Evolutionary conservation across 2,888 invertebrate genomes (phyloP), one percentile per base, ranked within the genome.

Genomic region (Caradrina kadenii): DNA sequence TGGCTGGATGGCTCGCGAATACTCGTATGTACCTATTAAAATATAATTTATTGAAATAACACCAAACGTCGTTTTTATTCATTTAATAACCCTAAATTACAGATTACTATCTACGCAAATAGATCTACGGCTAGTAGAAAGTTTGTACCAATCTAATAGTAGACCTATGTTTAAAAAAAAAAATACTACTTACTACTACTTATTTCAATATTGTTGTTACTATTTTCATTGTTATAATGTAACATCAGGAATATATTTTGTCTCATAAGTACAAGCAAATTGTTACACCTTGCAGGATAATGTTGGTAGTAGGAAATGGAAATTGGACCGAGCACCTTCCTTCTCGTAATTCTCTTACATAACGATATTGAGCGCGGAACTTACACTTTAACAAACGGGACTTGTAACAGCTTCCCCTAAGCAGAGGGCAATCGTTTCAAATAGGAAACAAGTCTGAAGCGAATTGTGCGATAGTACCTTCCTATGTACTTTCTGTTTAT

Each of bases 361-460:
- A 75, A 68, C 55, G 53, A 65, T 64, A 66, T 75, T 73, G 72
- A 73, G 76, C 67, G 73, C 49, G 69, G 70, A 71, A 70, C 71
- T 74, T 80, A 77, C 49, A 58, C 75, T 70, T 70, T 64, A 74
- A 79, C 71, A 68, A 76, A 76, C 74, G 70, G 65, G 55, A 52
- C 59, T 63, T 71, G 63, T 66, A 76, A 64, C 68, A 75, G 70
- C 59, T 71, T 74, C 74, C 80, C 70, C 69, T 64, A 65, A 76
- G 68, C 76, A 76, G 81, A 79, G 77, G 75, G 79, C 78, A 85
- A 82, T 84, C 82, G 85, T 82, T 70, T 82, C 77, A 73, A 84
- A 81, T 81, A 77, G 75, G 54, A 64, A 69, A 69, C 52, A 69
- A 63, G 21, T 63, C 15, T 58, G 15, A 22, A 22, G 48, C 59